These are phyloP conservation scores for Ephestia elutella DNA, from an alignment of 1,140 invertebrate genomes.

Conservation along the genomic window DNA sequence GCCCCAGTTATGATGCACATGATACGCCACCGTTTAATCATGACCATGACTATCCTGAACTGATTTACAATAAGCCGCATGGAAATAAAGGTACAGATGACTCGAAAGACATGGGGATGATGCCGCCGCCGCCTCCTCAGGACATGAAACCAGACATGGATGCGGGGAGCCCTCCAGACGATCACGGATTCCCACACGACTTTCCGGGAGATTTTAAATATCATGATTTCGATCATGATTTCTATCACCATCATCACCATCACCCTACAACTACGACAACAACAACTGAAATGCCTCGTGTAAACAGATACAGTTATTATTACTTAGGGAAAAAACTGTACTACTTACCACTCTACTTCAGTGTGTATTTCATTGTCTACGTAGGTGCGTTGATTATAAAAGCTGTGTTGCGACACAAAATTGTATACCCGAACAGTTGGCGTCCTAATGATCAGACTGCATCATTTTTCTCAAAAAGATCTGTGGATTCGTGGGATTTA, in stretches of 20 bases:
- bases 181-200: conserved; percentile 60
- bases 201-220: conserved; percentile 35
- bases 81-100: conserved; percentile 36
- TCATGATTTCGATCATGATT: conserved; percentile 56
- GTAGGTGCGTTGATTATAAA: conserved; percentile 85
- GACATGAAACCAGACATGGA: conserved; percentile 35
- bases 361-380: conserved; percentile 88
- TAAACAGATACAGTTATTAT: conserved; percentile 86
- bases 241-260: conserved; percentile 59
- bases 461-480: conserved; percentile 58
- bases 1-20: conserved; percentile 26
- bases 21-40: conserved; percentile 28
- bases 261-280: conserved; percentile 53
- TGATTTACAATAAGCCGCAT: conserved; percentile 49
- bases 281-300: conserved; percentile 78
- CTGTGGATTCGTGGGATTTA: conserved; percentile 49
- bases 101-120: conserved; percentile 48
- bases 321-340: conserved; percentile 87
- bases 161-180: conserved; percentile 37
- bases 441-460: conserved; percentile 55
- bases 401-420: conserved; percentile 85
- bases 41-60: conserved; percentile 46
- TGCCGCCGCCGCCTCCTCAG: conserved; percentile 33
- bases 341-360: conserved; percentile 88
- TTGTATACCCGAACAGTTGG: conserved; percentile 70